Evolutionary conservation across 1,140 invertebrate genomes (phyloP).

Genomic region (Zaprionus kolodkinae): DNA sequence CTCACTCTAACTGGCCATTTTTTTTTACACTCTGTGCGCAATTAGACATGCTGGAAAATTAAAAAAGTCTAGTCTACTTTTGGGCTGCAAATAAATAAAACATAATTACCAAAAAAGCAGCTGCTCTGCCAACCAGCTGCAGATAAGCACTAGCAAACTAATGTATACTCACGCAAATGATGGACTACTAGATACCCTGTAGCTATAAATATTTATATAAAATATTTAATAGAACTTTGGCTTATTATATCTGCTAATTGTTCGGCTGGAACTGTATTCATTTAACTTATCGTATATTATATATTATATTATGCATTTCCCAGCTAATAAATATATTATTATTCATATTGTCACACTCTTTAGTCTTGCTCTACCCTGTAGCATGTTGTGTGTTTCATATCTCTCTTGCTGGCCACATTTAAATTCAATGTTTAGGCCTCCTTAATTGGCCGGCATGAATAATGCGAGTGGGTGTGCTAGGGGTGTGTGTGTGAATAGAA

Average conservation of each 20-base stretch:
- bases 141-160: constrained; percentile 9
- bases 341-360: not conserved
- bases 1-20: not conserved
- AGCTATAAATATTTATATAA: not conserved
- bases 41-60: constrained; percentile 13
- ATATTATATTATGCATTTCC: not conserved
- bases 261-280: not conserved
- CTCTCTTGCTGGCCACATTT: constrained; percentile 11
- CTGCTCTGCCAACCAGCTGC: constrained; percentile 44
- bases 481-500: constrained; percentile 9
- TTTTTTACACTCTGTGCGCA: constrained; percentile 44
- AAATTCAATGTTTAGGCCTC: constrained; percentile 61
- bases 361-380: not conserved
- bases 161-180: not conserved
- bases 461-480: constrained; percentile 36
- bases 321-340: constrained; percentile 25
- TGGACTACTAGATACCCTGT: constrained; percentile 8
- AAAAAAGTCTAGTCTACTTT: not conserved
- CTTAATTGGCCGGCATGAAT: constrained; percentile 71
- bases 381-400: not conserved
- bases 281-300: not conserved
- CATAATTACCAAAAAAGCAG: constrained; percentile 72
- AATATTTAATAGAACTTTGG: too few species aligned
- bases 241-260: too few species aligned
- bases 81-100: constrained; percentile 67